Evolutionary conservation across 2,797 vertebrate genomes (phyloP).

Genomic region (Lateolabrax maculatus): DNA sequence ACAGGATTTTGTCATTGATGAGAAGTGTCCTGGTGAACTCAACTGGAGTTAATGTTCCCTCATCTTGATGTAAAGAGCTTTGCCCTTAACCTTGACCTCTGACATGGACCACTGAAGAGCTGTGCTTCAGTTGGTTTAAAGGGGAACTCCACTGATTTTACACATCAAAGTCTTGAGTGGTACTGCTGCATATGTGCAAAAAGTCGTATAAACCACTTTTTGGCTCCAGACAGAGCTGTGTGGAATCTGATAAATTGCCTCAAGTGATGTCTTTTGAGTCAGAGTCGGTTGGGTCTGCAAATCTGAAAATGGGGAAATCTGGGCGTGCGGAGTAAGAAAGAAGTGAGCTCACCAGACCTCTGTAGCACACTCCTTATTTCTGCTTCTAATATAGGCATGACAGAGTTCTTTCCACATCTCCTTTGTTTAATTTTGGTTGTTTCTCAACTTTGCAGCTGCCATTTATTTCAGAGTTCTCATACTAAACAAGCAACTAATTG

Average conservation of each 20-base stretch:
- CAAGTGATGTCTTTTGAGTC: not conserved
- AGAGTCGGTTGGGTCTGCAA: too few relatives aligned
- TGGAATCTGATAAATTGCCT: not conserved
- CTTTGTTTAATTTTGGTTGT: not conserved
- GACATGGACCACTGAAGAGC: not conserved
- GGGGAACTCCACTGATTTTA: not conserved
- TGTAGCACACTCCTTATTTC: not conserved
- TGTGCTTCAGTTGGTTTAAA: not conserved
- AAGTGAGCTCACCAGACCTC: not conserved
- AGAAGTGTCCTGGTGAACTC: not conserved
- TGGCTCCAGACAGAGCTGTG: not conserved
- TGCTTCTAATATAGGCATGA: not conserved
- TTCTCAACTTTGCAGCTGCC: too few relatives aligned
- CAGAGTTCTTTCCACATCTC: too few relatives aligned
- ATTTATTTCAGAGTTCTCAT: not conserved
- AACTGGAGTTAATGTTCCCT: slow-evolving; percentile 27
- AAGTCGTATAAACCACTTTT: not conserved
- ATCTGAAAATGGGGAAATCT: too few relatives aligned
- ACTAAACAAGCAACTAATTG: not conserved
- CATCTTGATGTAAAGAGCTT: slow-evolving; percentile 22
- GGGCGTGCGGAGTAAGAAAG: too few relatives aligned
- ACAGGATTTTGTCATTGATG: not conserved
- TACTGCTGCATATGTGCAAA: not conserved
- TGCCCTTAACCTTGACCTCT: slow-evolving; percentile 37
- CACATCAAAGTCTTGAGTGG: not conserved